Conservation (phyloP, 2,888 invertebrate genomes). For the Scaptomyza parva region DNA sequence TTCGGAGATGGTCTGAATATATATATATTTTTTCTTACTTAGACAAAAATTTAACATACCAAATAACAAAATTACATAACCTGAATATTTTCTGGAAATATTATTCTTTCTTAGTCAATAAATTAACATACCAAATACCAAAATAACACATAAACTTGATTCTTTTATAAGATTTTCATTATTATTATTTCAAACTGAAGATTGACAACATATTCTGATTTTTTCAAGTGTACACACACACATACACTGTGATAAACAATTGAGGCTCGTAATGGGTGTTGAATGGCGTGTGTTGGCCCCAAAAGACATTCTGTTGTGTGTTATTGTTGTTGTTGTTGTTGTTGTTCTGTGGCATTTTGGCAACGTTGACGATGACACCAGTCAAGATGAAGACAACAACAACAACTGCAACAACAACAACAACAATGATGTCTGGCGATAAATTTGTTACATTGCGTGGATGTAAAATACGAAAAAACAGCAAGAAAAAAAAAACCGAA, state of each 20-base stretch:
- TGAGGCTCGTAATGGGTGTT: slow-evolving; percentile 75
- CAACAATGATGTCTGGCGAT: slow-evolving; percentile 68
- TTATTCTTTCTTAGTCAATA: neutral
- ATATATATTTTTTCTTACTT: no score
- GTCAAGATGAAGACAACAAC: slow-evolving; percentile 37
- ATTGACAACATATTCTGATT: no score
- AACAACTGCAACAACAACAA: slow-evolving; percentile 34
- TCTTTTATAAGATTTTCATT: neutral
- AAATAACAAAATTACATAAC: no score
- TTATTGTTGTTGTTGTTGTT: slow-evolving; percentile 30
- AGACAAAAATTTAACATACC: no score
- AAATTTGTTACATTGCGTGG: slow-evolving; percentile 82
- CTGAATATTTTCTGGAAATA: no score
- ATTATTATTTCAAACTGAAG: no score
- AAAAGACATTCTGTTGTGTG: slow-evolving; percentile 50
- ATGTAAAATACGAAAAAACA: slow-evolving; percentile 58
- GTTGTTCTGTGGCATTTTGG: slow-evolving; percentile 64
- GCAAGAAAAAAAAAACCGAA: slow-evolving; percentile 1
- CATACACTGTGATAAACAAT: slow-evolving; percentile 42
- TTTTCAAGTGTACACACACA: slow-evolving; percentile 8
- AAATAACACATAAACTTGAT: neutral
- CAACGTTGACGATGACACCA: slow-evolving; percentile 77
- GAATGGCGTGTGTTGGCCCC: slow-evolving; percentile 68
- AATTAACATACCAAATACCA: no score
- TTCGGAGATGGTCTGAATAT: no score